These are phyloP conservation scores for Cydia splendana DNA, from an alignment of 1,140 invertebrate genomes.

Conservation along the genomic window DNA sequence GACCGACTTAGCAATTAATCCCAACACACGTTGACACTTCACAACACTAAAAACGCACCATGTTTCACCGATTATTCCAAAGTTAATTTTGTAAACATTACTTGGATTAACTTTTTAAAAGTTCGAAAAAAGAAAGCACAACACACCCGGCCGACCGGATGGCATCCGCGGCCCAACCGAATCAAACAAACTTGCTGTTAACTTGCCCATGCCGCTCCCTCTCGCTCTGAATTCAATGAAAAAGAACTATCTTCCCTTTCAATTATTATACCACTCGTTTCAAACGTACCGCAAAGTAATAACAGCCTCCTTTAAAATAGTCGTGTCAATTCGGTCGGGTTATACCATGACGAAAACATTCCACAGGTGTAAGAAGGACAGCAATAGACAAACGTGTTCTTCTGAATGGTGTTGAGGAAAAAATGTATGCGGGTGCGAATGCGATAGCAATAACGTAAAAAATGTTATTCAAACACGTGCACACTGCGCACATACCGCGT, in stretches of 20 bases:
- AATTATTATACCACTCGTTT: conserved; percentile 57
- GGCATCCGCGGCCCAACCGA: conserved; percentile 62
- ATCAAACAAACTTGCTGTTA: conserved; percentile 71
- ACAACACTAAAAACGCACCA: conserved; percentile 59
- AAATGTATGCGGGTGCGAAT: conserved; percentile 47
- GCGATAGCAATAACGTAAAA: conserved; percentile 50
- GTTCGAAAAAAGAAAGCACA: conserved; percentile 61
- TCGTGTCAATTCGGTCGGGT: conserved; percentile 47
- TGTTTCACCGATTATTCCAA: conserved; percentile 50
- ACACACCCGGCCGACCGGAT: conserved; percentile 52
- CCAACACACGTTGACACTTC: conserved; percentile 8
- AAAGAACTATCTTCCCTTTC: conserved; percentile 38
- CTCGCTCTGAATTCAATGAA: conserved; percentile 19
- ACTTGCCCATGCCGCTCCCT: conserved; percentile 34
- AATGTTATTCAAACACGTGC: conserved; percentile 37
- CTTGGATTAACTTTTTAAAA: conserved; percentile 52
- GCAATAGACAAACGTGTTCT: conserved; percentile 35
- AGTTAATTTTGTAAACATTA: conserved; percentile 56
- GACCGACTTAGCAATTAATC: conserved; percentile 15
- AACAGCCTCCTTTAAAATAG: conserved; percentile 24
- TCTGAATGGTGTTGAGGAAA: conserved; percentile 34
- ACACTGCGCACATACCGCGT: conserved; percentile 11
- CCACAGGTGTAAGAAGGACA: conserved; percentile 46
- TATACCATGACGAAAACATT: conserved; percentile 54
- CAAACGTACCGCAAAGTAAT: conserved; percentile 41